Evolutionary conservation across 2,797 vertebrate genomes (phyloP).

Genomic region (Cheracebus regulus): DNA sequence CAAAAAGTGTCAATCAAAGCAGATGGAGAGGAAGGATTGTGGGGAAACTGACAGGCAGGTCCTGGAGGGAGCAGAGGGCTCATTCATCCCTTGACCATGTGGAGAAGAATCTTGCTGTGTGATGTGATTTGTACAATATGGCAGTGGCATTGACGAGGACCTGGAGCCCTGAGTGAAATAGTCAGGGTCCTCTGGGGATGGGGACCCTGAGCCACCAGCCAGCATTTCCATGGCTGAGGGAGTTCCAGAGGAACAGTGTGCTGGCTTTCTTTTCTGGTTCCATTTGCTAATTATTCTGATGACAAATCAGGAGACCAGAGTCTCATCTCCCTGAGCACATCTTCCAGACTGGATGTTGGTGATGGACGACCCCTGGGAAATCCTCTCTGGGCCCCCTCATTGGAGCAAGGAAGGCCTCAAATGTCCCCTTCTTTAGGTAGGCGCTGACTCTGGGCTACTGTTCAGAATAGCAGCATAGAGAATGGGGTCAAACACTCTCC

Average conservation of each 20-base stretch:
- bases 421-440: background rate
- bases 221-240: background rate
- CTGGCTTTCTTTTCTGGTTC: background rate
- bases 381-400: background rate
- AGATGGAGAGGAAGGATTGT: background rate
- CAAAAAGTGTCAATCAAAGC: background rate
- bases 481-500: background rate
- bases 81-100: background rate
- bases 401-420: background rate
- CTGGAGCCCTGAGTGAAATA: background rate
- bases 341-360: background rate
- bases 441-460: background rate
- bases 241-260: no score
- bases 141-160: fast-evolving
- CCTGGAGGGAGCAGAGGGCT: background rate
- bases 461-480: background rate
- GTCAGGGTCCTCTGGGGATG: fast-evolving
- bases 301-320: background rate
- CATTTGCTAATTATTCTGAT: background rate
- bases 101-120: background rate
- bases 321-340: background rate
- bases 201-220: background rate
- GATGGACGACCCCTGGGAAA: background rate
- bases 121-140: fast-evolving
- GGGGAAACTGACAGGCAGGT: background rate